phyloP scores from a whole-genome alignment of 2,888 invertebrate genomes.

The Tetramorium bicarinatum region DNA sequence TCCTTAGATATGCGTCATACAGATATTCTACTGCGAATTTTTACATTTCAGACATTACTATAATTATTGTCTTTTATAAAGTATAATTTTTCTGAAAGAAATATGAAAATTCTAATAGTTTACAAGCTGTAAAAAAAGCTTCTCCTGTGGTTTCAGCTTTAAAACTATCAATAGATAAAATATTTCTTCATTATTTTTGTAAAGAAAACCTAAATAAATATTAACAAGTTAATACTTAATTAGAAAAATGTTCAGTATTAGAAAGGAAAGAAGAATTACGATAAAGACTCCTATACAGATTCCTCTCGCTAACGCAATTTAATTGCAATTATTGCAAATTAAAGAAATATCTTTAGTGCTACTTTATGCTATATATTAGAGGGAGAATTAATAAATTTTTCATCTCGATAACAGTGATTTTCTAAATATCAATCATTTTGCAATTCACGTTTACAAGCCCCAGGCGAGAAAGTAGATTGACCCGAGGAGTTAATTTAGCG shows the following conservation, averaged over 20 bases:
- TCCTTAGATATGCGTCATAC: background rate
- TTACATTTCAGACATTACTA: background rate
- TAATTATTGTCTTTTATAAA: background rate
- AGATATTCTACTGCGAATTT: background rate
- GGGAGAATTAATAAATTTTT: constrained; percentile 15
- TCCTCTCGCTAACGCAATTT: background rate
- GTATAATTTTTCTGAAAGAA: background rate
- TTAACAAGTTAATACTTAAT: background rate
- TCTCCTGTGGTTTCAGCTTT: background rate
- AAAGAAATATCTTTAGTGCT: background rate
- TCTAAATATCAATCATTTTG: constrained; percentile 52
- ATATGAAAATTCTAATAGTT: background rate
- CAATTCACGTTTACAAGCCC: constrained; percentile 33
- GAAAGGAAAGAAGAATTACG: background rate
- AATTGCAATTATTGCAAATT: background rate
- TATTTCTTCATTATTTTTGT: background rate
- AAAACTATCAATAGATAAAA: background rate
- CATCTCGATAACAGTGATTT: constrained; percentile 27
- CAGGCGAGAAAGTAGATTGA: constrained; percentile 68
- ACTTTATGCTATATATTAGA: background rate
- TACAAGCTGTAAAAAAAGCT: background rate
- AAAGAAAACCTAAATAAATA: background rate
- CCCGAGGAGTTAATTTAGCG: constrained; percentile 74
- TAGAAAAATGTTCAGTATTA: background rate
- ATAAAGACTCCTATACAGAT: background rate